Conservation (phyloP, 64 coral and sea anemone species). For the Dendronephthya gigantea region DNA sequence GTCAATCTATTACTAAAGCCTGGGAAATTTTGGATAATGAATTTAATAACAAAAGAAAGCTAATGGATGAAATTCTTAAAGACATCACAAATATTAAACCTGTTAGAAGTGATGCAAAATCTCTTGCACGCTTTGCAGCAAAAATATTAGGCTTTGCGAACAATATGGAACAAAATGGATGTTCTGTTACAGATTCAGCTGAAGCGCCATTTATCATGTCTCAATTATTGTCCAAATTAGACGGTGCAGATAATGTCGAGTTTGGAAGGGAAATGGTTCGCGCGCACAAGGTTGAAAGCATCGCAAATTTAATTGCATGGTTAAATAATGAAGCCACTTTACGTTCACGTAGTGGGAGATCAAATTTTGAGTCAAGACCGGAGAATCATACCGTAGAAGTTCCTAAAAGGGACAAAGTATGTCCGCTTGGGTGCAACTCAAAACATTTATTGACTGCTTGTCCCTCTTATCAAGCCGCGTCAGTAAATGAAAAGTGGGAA, state of each 20-base stretch:
- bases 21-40: background rate
- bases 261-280: constrained; percentile 30
- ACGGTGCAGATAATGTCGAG: background rate
- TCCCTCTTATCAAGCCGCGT: background rate
- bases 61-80: background rate
- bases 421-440: background rate
- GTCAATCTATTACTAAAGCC: background rate
- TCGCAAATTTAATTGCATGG: background rate
- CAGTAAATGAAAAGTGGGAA: background rate
- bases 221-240: constrained; percentile 33
- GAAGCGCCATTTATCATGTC: constrained; percentile 43
- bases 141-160: background rate
- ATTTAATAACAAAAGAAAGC: background rate
- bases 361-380: background rate
- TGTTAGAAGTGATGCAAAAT: background rate
- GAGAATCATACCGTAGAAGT: background rate
- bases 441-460: background rate
- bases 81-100: background rate
- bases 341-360: background rate
- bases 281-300: constrained; percentile 18
- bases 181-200: constrained; percentile 25
- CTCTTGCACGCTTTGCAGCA: background rate
- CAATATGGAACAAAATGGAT: constrained; percentile 40
- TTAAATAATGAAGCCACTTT: background rate
- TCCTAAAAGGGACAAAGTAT: background rate